Base-by-base conservation (phyloP, 1,140 invertebrate genomes). In the Streblospio benedicti region DNA sequence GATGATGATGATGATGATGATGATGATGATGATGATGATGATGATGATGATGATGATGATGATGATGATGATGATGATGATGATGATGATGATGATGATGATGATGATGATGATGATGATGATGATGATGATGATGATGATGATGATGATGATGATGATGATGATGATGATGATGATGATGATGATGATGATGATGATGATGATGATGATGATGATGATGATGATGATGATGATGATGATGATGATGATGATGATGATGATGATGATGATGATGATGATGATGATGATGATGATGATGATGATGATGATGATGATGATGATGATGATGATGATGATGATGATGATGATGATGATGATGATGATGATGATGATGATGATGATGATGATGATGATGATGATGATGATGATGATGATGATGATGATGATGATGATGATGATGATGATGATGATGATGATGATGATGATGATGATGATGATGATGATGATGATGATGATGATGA, bases 1-100 rank as follows among this genome's bases (percentile, higher is more conserved):
- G 38, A 54, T 54, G 28, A 54, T 44, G 28, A 54, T 54, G 52
- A 54, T 54, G 52, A 54, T 54, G 52, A 54, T 54, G 52, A 54
- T 54, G 52, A 54, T 54, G 52, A 54, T 54, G 38, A 57, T 45
- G 38, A 57, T 45, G 55, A 45, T 57, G 38, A 31, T 57, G 33
- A 45, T 45, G 38, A 45, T 47, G n/a, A 43, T 57, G 55, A 57
- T 57, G 55, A 57, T 41, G 38, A 41, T 41, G 38, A 41, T 41
- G 38, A 41, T 41, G 38, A 41, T 41, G 38, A n/a, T 41, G 38
- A 41, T 41, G 38, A 41, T 41, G 38, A 41, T 41, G 38, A 41
- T 41, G 38, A 41, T 41, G 38, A 41, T 41, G 38, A 41, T 41
- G 38, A 41, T 41, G 38, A 41, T 41, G 38, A 41, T 41, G 38